phyloP scores from a whole-genome alignment of 2,797 vertebrate genomes.

The Acanthurus lineatus region DNA sequence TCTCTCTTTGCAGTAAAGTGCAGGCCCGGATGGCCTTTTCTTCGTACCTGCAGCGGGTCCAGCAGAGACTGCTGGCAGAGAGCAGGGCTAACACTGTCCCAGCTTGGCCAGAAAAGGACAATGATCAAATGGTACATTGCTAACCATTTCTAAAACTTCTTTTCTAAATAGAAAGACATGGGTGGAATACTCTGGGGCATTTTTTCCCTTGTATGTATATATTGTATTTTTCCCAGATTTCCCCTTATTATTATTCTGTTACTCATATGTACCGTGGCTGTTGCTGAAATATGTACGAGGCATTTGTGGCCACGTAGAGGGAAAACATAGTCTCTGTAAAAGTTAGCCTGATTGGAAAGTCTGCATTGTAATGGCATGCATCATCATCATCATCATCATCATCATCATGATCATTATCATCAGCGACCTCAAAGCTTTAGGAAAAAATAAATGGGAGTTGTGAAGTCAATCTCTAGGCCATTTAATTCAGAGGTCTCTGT shows the following conservation, averaged over 20 bases:
- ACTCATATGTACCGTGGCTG: constrained; percentile 60
- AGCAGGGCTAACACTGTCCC: constrained; percentile 82
- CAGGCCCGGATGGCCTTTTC: constrained; percentile 96
- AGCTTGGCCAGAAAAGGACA: constrained; percentile 90
- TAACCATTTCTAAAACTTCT: constrained; percentile 35
- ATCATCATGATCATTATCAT: constrained; percentile 20
- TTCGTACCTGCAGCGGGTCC: constrained; percentile 94
- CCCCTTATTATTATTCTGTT: constrained; percentile 63
- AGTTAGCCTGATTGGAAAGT: constrained; percentile 73
- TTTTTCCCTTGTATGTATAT: constrained; percentile 58
- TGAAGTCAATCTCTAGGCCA: constrained; percentile 2
- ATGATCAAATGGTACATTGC: constrained; percentile 92
- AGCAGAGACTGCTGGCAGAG: constrained; percentile 90
- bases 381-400: constrained; percentile 29
- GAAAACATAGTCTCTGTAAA: constrained; percentile 66
- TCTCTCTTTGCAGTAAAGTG: constrained; percentile 88
- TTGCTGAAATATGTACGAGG: constrained; percentile 59
- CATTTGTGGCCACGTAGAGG: constrained; percentile 61
- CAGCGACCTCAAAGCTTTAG: constrained; percentile 57
- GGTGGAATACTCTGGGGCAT: constrained; percentile 41
- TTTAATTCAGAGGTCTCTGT: constrained; percentile 22
- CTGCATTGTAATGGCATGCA: constrained; percentile 61
- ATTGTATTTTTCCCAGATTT: constrained; percentile 59
- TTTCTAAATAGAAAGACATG: constrained; percentile 47
- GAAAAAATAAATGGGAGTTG: constrained; percentile 48